phyloP scores from a whole-genome alignment of 2,113 vertebrate species.

The Ivindomyrus marchei region DNA sequence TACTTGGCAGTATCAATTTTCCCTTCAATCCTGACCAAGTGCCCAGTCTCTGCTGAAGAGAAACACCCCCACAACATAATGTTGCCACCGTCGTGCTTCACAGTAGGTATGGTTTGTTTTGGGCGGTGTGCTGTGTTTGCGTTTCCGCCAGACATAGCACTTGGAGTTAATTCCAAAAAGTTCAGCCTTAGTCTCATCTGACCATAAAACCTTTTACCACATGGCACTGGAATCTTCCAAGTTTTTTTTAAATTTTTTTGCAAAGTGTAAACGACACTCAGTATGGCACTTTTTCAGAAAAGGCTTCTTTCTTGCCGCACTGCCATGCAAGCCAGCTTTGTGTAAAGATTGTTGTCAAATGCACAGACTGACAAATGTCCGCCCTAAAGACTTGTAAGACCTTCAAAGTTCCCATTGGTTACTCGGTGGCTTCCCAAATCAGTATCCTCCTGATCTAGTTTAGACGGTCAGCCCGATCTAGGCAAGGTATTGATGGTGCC shows the following conservation, averaged over 20 bases:
- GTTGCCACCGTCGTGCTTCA: not conserved
- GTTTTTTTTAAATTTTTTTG: not conserved
- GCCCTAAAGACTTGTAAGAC: not conserved
- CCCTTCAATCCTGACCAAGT: not conserved
- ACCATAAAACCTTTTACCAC: conserved; percentile 1
- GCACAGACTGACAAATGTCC: not conserved
- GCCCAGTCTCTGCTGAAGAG: not conserved
- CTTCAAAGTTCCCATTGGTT: not conserved
- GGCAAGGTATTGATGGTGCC: not conserved
- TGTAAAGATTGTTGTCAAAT: not conserved
- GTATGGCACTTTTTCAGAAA: not conserved
- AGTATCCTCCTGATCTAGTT: not conserved
- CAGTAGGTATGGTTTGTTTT: not conserved
- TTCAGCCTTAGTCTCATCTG: not conserved
- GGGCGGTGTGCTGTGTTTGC: not conserved
- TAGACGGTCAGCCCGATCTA: not conserved
- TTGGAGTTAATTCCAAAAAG: not conserved
- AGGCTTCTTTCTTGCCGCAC: not conserved
- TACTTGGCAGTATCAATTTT: not conserved
- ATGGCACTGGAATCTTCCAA: not conserved
- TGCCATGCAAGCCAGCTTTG: not conserved
- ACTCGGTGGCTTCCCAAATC: not conserved
- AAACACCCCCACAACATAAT: not conserved
- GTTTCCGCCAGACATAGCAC: not conserved
- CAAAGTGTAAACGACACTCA: not conserved